A percentile compares a stretch with the other conserved stretches of the same genome.
phyloP scores from a whole-genome alignment of 2,113 vertebrate genomes.

The Oreocharis arfaki region DNA sequence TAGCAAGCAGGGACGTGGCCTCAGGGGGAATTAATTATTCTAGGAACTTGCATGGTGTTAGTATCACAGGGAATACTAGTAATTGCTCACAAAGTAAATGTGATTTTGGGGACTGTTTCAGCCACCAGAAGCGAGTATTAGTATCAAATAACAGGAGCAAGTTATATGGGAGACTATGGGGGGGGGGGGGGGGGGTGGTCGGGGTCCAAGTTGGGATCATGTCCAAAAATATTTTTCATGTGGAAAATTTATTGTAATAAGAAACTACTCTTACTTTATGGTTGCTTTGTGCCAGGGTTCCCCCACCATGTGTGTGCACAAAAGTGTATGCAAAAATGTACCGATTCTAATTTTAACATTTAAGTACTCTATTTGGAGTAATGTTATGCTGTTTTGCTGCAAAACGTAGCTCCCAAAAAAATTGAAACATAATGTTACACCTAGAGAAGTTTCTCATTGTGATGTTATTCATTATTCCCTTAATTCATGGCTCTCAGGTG shows the following conservation, averaged over 20 bases:
- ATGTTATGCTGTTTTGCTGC: not conserved
- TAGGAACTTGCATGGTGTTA: not conserved
- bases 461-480: not conserved
- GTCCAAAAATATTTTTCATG: not conserved
- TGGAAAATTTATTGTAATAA: not conserved
- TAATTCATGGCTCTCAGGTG: not conserved
- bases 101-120: not conserved
- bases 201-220: not conserved
- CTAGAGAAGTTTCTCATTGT: not conserved
- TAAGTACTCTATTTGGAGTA: not conserved
- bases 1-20: not conserved
- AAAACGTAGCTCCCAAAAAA: not conserved
- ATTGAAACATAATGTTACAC: not conserved
- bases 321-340: not conserved
- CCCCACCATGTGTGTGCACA: not conserved
- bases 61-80: not conserved
- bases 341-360: not conserved
- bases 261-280: not conserved
- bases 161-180: too few species aligned
- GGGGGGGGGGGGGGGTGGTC: too few species aligned
- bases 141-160: not conserved
- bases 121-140: not conserved
- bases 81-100: not conserved
- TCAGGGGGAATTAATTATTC: not conserved
- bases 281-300: not conserved